Conservation (phyloP, 2,888 invertebrate species). For the Anorthoa munda region DNA sequence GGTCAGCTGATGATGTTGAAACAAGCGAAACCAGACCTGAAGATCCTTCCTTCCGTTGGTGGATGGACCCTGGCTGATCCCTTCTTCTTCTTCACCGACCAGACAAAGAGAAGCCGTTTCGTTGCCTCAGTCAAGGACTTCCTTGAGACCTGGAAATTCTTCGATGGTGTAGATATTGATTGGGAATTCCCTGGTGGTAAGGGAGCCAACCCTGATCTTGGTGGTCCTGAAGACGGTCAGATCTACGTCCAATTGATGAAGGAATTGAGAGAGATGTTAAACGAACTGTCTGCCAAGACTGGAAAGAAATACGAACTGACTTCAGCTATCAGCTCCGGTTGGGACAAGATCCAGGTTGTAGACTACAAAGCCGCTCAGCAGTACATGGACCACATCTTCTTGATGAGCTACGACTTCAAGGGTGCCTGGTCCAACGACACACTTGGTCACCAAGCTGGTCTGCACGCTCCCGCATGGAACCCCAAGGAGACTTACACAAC, state of each 20-base stretch:
- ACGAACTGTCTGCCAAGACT: constrained; percentile 83
- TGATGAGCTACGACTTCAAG: constrained; percentile 89
- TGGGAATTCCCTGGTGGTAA: constrained; percentile 90
- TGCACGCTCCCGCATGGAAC: constrained; percentile 86
- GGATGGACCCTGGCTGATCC: constrained; percentile 89
- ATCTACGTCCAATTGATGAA: constrained; percentile 85
- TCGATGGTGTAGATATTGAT: constrained; percentile 88
- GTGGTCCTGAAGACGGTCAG: constrained; percentile 85
- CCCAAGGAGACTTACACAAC: constrained; percentile 88
- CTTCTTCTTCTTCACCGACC: constrained; percentile 87
- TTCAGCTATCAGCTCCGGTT: constrained; percentile 89
- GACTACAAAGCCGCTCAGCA: constrained; percentile 86
- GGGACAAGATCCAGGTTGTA: constrained; percentile 89
- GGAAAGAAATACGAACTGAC: constrained; percentile 88
- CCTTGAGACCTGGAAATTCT: constrained; percentile 88
- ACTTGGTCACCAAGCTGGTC: constrained; percentile 85
- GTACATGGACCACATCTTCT: constrained; percentile 89
- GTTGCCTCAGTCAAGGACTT: constrained; percentile 87
- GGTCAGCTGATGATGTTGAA: constrained; percentile 88
- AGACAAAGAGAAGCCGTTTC: constrained; percentile 83
- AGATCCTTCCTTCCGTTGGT: constrained; percentile 87
- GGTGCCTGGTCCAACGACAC: constrained; percentile 89
- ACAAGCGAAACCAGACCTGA: constrained; percentile 86
- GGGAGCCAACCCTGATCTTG: constrained; percentile 87
- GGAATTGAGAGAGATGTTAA: constrained; percentile 86